phyloP scores from a whole-genome alignment of 2,113 vertebrate genomes.

The Nematolebias whitei region DNA sequence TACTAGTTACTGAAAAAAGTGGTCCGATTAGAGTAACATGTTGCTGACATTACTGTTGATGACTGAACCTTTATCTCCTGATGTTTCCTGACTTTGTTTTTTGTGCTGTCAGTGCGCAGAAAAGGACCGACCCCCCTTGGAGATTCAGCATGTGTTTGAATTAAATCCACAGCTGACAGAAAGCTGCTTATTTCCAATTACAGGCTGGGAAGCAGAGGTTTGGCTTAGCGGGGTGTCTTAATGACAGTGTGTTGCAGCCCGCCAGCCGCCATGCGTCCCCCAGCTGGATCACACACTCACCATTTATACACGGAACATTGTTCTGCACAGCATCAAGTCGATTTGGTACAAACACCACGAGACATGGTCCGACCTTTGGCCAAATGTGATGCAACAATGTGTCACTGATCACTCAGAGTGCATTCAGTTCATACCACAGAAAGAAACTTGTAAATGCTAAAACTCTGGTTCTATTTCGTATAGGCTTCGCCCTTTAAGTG shows the following conservation, averaged over 20 bases:
- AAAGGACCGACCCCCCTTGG: conserved; percentile 17
- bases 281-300: conserved; percentile 35
- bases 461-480: too few relatives aligned
- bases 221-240: conserved; percentile 68
- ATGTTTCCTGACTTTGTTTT: conserved; percentile 49
- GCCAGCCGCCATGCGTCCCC: conserved; percentile 37
- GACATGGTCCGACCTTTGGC: conserved; percentile 21
- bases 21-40: too few relatives aligned
- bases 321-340: conserved; percentile 40
- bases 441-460: neutral
- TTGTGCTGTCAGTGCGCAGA: conserved; percentile 33
- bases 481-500: too few relatives aligned
- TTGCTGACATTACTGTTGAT: conserved; percentile 60
- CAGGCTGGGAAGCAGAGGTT: conserved; percentile 58
- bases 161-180: conserved; percentile 63
- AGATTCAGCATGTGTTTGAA: conserved; percentile 31
- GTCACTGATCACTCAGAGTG: conserved; percentile 21
- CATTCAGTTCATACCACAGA: conserved; percentile 10
- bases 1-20: too few relatives aligned
- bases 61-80: conserved; percentile 28
- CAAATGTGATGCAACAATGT: conserved; percentile 40
- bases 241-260: conserved; percentile 64
- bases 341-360: neutral
- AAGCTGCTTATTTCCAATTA: conserved; percentile 67
- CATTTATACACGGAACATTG: conserved; percentile 56